phyloP scores from a whole-genome alignment of 2,113 vertebrate species.

The Thunnus thynnus region DNA sequence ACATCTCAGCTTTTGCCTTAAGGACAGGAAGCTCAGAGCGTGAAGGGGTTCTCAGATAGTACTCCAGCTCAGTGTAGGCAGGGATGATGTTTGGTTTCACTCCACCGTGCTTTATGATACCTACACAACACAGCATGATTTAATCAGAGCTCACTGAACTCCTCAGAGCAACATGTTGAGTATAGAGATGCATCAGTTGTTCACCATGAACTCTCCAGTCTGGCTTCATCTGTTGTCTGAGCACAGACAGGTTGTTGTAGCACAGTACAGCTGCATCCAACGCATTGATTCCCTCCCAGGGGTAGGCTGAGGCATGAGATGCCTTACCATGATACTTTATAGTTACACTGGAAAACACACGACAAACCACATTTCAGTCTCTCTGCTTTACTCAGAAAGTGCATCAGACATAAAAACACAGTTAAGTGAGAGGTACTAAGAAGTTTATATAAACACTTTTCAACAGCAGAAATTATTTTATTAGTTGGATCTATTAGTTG shows the following conservation, averaged over 20 bases:
- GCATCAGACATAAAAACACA: no score
- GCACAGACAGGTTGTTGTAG: conserved; percentile 91
- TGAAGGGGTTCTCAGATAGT: conserved; percentile 89
- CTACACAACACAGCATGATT: conserved; percentile 73
- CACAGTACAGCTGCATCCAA: conserved; percentile 91
- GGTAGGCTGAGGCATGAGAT: conserved; percentile 90
- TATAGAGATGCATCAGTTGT: not conserved
- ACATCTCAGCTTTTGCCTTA: conserved; percentile 87
- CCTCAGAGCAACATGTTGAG: not conserved
- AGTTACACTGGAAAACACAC: conserved; percentile 84
- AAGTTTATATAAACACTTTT: no score
- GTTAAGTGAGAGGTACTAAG: no score
- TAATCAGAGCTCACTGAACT: not conserved
- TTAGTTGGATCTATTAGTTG: no score
- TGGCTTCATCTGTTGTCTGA: conserved; percentile 92
- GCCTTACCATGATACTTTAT: conserved; percentile 91
- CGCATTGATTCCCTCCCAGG: conserved; percentile 92
- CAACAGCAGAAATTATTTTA: no score
- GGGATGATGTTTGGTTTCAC: conserved; percentile 93
- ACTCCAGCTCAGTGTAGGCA: conserved; percentile 89
- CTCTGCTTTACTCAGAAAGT: no score
- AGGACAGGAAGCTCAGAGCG: conserved; percentile 86
- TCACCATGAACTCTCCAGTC: conserved; percentile 92
- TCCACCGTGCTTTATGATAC: conserved; percentile 91
- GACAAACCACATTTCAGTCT: not conserved